These are phyloP conservation scores for Myzus persicae DNA, from an alignment of 1,140 invertebrate genomes.

Conservation along the genomic window DNA sequence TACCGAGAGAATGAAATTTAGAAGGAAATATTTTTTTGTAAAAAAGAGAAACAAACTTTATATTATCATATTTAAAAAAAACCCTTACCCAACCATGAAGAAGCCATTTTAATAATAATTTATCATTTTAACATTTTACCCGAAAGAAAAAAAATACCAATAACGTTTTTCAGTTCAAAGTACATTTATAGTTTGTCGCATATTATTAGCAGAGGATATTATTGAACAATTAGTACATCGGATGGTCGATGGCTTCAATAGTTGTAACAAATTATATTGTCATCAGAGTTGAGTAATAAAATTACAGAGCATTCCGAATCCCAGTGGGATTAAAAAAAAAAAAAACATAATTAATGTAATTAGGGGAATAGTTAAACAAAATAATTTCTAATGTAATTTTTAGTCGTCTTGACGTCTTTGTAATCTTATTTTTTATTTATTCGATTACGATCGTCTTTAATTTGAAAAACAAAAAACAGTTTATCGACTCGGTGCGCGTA, in stretches of 20 bases:
- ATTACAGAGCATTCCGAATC: neutral
- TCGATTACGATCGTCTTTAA: neutral
- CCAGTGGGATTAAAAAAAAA: neutral
- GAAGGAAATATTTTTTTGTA: neutral
- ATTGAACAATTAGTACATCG: neutral
- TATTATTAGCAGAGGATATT: neutral
- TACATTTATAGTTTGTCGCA: neutral
- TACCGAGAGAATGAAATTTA: neutral
- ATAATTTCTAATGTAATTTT: neutral
- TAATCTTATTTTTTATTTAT: neutral
- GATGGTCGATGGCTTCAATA: neutral
- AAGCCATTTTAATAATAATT: neutral
- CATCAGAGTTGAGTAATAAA: neutral
- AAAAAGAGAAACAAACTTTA: neutral
- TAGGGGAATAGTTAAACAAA: neutral
- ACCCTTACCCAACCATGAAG: neutral
- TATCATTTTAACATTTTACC: neutral
- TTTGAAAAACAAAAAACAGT: neutral
- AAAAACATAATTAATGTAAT: neutral
- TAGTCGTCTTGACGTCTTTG: neutral
- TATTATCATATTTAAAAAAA: constrained; percentile 13
- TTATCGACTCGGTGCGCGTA: neutral
- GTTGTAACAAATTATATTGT: neutral
- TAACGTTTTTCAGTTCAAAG: neutral
- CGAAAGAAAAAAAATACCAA: neutral